Evolutionary conservation across 2,888 invertebrate species (phyloP), one percentile per base, ranked within the genome.

Genomic region (Rhynchonema sp.): DNA sequence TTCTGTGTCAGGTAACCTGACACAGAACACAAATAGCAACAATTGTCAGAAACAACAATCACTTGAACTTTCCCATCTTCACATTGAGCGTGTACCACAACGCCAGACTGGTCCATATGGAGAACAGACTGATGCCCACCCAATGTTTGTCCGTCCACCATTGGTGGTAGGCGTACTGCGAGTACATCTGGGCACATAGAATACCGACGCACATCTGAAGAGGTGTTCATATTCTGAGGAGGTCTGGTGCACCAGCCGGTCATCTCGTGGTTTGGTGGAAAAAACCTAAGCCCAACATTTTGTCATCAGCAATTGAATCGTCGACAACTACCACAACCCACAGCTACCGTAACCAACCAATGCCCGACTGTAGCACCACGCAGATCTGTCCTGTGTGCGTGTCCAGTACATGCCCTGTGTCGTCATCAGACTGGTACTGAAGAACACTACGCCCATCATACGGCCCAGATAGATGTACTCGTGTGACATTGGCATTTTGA

Each of bases 71-170:
- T 6, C 38, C 38, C 17, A 17, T 13, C 38, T 6, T 17, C 38
- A 38, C 17, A 6, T 13, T 6, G 6, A 17, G 17, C 38, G 38
- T 38, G 38, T 13, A 38, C 17, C 38, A 6, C 6, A 38, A 38
- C 38, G 38, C 6, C 9, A 6, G 9, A 17, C 9, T 59, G 1
- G 71, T 70, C 71, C 71, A 71, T 17, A 65, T 67, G 6, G 68
- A 68, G 63, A 71, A 71, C 22, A 71, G 64, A 13, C 63, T 63
- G 62, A 71, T 71, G 26, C 71, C 67, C 29, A 70, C 65, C 70
- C 70, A 71, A 60, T 71, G 71, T 27, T 64, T 65, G 52, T 65
- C 67, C 20, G 66, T 65, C 71, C 71, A 71, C 59, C 67, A 65
- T 17, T 63, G 53, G 59, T 66, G 62, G 56, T 69, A 69, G 46